Base-by-base conservation (phyloP, 2,113 vertebrate species). In the Campylorhamphus procurvoides region DNA sequence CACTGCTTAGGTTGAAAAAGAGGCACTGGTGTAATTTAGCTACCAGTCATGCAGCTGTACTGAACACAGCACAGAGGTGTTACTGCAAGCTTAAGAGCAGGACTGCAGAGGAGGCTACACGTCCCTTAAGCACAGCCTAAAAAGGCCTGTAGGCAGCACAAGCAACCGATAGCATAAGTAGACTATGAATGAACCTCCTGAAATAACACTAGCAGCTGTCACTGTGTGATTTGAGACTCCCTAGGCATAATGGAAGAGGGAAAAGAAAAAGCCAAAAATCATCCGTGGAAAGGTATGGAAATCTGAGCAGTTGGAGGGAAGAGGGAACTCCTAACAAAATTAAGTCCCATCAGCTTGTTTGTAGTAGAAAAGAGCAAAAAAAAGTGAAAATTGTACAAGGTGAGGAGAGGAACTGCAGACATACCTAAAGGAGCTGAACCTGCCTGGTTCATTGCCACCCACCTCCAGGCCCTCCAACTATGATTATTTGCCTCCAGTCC, bases 391-490 rank as follows among this genome's bases (percentile, higher is more conserved):
- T 0, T 18, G 12, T 56, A 69, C 52, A 56, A 77, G 31, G 10
- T 1, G 1, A 84, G 24, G 31, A 88, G 78, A 47, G 68, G 68
- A 53, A 69, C 12, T 35, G 39, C 12, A 74, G 75, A 58, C 0
- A 2, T 15, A 75, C 27, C 31, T n/a, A 19, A 75, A 66, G 27
- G 18, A 91, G 28, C 17, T 49, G 42, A 71, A 62, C 29, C 31
- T 40, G 52, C 46, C 53, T 15, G 31, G 8, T 7, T 69, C 35
- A 7, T 52, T 7, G 2, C 15, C 0, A 0, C 11, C 42, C 60
- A 77, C 13, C 31, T 71, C 75, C 24, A 69, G n/a, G 10, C 29
- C 37, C 49, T 69, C 80, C 80, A 72, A 6, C 3, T 49, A 24
- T 37, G 37, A 81, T 33, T n/a, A 44, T 22, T 46, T 60, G 11